phyloP scores from a whole-genome alignment of 1,140 invertebrate species.

The Lanistes nyassanus region DNA sequence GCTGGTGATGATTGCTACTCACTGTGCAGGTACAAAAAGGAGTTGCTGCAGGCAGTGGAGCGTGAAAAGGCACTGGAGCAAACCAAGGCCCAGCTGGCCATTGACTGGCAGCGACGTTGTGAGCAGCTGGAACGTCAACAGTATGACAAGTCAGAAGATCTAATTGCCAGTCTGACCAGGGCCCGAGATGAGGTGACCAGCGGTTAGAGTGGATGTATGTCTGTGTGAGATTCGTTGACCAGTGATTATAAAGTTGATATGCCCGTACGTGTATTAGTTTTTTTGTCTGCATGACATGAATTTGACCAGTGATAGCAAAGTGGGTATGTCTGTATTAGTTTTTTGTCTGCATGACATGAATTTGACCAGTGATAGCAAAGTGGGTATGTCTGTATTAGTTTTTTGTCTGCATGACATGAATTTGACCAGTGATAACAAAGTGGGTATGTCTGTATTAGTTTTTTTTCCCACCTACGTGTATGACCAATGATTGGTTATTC shows the following conservation, averaged over 20 bases:
- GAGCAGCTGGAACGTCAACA: conserved; percentile 57
- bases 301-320: too few species aligned
- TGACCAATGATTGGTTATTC: background rate
- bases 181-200: conserved; percentile 54
- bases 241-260: too few species aligned
- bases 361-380: too few species aligned
- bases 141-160: conserved; percentile 61
- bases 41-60: conserved; percentile 53
- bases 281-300: too few species aligned
- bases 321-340: too few species aligned
- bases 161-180: conserved; percentile 57
- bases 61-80: conserved; percentile 55
- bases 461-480: background rate
- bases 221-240: too few species aligned
- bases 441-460: too few species aligned
- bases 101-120: conserved; percentile 64
- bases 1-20: conserved; percentile 3
- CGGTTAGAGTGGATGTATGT: background rate
- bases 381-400: too few species aligned
- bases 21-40: conserved; percentile 57
- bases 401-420: too few species aligned
- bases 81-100: conserved; percentile 56
- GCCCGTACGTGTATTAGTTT: too few species aligned
- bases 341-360: too few species aligned
- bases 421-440: too few species aligned